Evolutionary conservation across 2,888 invertebrate genomes (phyloP).

Genomic region (Mimachlamys varia): DNA sequence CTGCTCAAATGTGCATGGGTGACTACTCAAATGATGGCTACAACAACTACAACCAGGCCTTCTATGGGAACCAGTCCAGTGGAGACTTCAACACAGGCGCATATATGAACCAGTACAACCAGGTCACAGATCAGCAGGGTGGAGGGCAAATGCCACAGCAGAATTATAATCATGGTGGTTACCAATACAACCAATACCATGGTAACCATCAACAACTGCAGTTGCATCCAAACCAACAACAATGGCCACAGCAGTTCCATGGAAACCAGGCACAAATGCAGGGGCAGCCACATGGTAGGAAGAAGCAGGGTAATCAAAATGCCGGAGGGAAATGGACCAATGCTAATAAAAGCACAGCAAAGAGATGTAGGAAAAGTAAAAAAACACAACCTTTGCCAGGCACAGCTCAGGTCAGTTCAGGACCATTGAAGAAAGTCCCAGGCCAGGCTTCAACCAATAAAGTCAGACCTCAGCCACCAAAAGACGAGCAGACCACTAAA

Average conservation of each 20-base stretch:
- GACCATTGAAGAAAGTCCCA: background rate
- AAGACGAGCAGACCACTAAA: constrained; percentile 28
- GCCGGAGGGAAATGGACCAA: constrained; percentile 28
- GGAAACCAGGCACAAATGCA: background rate
- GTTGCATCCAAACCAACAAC: constrained; percentile 42
- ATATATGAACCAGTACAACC: constrained; percentile 29
- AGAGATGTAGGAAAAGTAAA: background rate
- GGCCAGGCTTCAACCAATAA: constrained; percentile 41
- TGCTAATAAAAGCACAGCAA: background rate
- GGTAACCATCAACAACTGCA: constrained; percentile 10
- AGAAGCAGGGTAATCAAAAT: constrained; percentile 24
- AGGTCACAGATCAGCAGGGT: background rate
- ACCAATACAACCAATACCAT: constrained; percentile 1
- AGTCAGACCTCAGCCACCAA: constrained; percentile 42
- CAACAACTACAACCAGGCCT: background rate
- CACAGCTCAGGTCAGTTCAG: background rate
- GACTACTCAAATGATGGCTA: background rate
- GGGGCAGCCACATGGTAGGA: constrained; percentile 1
- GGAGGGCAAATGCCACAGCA: background rate
- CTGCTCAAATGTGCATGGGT: constrained; percentile 12
- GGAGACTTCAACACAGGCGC: background rate
- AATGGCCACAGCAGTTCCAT: constrained; percentile 46
- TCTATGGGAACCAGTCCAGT: background rate
- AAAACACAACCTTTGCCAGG: background rate
- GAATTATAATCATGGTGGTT: constrained; percentile 22